These are phyloP conservation scores for Esox lucius DNA, from an alignment of 2,797 vertebrate species.

Conservation along the genomic window DNA sequence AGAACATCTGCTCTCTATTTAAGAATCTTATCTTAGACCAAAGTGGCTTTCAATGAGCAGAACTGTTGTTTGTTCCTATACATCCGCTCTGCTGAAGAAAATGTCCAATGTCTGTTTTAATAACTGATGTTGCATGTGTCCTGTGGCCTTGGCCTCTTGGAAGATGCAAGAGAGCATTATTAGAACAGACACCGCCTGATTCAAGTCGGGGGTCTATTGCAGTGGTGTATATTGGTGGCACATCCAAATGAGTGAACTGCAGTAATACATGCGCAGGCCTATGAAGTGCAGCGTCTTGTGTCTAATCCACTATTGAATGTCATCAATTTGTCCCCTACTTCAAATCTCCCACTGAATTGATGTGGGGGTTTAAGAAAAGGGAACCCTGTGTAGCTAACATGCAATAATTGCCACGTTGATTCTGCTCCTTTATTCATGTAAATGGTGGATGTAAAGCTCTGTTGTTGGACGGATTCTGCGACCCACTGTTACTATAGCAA, in stretches of 20 bases:
- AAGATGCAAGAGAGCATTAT: not conserved
- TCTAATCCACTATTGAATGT: not conserved
- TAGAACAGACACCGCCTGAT: not conserved
- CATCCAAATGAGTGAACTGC: too few species aligned
- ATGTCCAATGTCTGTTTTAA: not conserved
- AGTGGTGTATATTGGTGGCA: too few species aligned
- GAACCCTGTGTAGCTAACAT: not conserved
- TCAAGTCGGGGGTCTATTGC: too few species aligned
- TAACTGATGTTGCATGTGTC: not conserved
- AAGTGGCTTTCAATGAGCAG: not conserved
- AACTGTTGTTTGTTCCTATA: not conserved
- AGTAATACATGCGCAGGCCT: too few species aligned
- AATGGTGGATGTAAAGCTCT: slow-evolving; percentile 23
- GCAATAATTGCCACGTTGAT: slow-evolving; percentile 4
- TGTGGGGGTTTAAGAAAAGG: not conserved
- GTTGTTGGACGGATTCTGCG: slow-evolving; percentile 41
- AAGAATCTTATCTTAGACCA: not conserved
- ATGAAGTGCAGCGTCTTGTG: not conserved
- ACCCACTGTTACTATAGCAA: slow-evolving; percentile 66
- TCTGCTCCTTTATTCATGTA: slow-evolving; percentile 20
- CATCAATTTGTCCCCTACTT: not conserved
- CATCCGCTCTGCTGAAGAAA: not conserved
- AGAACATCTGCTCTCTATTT: not conserved
- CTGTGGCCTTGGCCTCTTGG: not conserved
- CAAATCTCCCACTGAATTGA: not conserved